Conservation (phyloP, 2,888 invertebrate species). For the Seladonia tumulorum region DNA sequence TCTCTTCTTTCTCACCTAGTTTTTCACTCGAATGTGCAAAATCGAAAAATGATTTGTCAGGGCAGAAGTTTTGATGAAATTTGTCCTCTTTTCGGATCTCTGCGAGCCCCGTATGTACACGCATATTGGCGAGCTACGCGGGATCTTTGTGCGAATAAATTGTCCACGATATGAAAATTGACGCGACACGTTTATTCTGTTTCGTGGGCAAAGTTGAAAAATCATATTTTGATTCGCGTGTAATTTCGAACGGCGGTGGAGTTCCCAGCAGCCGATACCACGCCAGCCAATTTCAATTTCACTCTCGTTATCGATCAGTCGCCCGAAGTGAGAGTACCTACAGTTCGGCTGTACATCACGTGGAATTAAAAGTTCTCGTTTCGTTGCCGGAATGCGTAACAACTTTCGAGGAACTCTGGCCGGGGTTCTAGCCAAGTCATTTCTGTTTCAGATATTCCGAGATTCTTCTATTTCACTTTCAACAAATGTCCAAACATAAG, state of each 20-base stretch:
- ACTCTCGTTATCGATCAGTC: conserved; percentile 69
- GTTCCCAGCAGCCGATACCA: conserved; percentile 40
- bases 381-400: conserved; percentile 58
- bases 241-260: conserved; percentile 33
- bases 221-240: conserved; percentile 41
- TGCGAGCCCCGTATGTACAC: not conserved
- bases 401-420: conserved; percentile 29
- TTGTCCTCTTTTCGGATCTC: not conserved
- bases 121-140: too few relatives aligned
- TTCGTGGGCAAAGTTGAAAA: conserved; percentile 28
- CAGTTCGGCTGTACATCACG: conserved; percentile 53
- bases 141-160: not conserved
- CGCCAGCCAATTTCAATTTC: conserved; percentile 67
- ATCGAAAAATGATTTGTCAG: not conserved
- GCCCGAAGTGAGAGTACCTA: conserved; percentile 57
- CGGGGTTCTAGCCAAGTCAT: conserved; percentile 15
- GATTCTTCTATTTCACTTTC: not conserved
- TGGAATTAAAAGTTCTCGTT: conserved; percentile 68
- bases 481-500: not conserved
- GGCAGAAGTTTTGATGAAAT: not conserved
- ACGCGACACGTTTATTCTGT: conserved; percentile 3
- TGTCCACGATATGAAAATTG: not conserved
- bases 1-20: not conserved
- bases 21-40: not conserved
- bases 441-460: conserved; percentile 11